Evolutionary conservation across 1,140 invertebrate genomes (phyloP).

Genomic region (Coelopa frigida): DNA sequence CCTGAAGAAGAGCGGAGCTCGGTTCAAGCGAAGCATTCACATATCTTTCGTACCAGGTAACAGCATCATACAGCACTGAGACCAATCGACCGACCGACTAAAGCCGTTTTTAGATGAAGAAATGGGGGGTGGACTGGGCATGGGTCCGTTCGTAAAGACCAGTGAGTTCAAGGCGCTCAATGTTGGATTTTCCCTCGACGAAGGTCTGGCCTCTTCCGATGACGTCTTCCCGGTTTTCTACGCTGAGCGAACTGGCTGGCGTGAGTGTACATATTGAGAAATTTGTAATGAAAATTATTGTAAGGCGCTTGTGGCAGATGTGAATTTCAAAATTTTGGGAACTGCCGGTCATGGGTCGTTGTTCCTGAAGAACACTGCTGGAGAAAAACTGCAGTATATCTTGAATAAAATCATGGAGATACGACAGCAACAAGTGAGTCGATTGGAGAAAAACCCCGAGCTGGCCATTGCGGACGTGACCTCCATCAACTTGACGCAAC

Average conservation of each 20-base stretch:
- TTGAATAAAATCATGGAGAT: conserved; percentile 69
- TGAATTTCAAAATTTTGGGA: conserved; percentile 45
- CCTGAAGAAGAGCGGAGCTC: conserved; percentile 51
- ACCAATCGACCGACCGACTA: neutral
- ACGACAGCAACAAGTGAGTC: conserved; percentile 56
- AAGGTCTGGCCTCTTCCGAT: conserved; percentile 59
- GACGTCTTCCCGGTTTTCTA: conserved; percentile 62
- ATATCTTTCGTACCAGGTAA: conserved; percentile 67
- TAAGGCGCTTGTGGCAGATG: neutral
- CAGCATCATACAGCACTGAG: neutral
- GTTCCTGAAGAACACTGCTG: conserved; percentile 68
- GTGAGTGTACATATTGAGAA: conserved; percentile 38
- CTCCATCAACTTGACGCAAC: conserved; percentile 74
- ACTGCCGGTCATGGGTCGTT: conserved; percentile 80
- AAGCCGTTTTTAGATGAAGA: conserved; percentile 68
- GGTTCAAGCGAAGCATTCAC: conserved; percentile 57
- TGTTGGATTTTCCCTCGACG: conserved; percentile 69
- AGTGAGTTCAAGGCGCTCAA: neutral
- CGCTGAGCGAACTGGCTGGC: conserved; percentile 63
- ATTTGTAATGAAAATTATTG: neutral
- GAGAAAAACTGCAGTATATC: conserved; percentile 68
- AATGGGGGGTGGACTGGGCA: conserved; percentile 72
- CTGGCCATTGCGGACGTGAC: conserved; percentile 71
- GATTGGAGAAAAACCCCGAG: conserved; percentile 54
- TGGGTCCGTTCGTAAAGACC: conserved; percentile 57